Evolutionary conservation across 2,888 invertebrate species (phyloP), one percentile per base, ranked within the genome.

Genomic region (Hydriomena furcata): DNA sequence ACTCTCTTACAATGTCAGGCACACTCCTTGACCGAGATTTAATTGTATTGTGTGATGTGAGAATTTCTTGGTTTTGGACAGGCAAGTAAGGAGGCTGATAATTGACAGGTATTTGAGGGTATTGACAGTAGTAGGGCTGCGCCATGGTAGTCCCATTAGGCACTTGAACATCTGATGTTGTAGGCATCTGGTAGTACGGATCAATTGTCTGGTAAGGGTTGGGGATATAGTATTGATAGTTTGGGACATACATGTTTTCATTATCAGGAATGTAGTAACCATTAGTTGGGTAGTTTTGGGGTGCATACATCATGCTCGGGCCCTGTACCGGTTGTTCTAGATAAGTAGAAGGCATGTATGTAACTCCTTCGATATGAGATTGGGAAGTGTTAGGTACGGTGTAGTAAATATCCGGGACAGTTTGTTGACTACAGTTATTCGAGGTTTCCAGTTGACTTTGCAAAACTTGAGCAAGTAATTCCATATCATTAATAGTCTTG

Each of bases 401-500:
- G 30, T 84, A 84, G 10, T 60, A 61, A 38, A 80, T 79, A 1
- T 84, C 79, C 5, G 71, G 64, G 7, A 57, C 60, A 60, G 56
- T 45, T 2, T 64, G 76, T 0, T 73, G 74, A n/a, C 71, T 66
- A 60, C 81, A 79, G 49, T 72, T 82, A 3, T 72, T 67, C 8
- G 68, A 48, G 0, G 84, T 77, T 3, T 81, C 79, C 47, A 75
- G 73, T 73, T 93, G 80, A 64, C 75, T 82, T 58, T 88, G 86
- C 54, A 94, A 76, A 34, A 97, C 96, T 82, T 96, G 95, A 7
- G 97, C 97, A 58, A 98, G 85, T 75, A 96, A 94, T 81, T 97
- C 97, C 92, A 97, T 94, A 73, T 98, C 97, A 85, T 98, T 97
- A 51, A 98, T 95, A 30, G 97, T 96, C 83, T 97, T 97, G 42